Conservation (phyloP, 2,888 invertebrate genomes). For the Heliconius charithonia region DNA sequence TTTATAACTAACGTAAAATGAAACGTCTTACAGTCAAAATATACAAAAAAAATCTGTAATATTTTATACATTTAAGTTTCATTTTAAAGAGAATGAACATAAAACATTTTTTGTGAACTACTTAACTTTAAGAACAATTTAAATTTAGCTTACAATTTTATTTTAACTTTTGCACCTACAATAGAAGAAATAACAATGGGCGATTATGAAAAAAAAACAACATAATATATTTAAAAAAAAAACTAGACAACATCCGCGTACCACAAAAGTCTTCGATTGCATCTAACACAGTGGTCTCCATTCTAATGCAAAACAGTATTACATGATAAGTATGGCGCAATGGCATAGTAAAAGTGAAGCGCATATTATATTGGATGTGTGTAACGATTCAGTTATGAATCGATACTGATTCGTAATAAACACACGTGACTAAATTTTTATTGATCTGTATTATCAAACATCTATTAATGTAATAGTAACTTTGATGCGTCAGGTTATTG, state of each 20-base stretch:
- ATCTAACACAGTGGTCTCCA: constrained; percentile 37
- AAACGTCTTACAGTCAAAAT: no score
- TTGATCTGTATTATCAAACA: constrained; percentile 4
- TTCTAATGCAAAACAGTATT: constrained; percentile 46
- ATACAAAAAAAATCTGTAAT: neutral
- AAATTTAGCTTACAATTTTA: neutral
- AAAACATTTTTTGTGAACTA: neutral
- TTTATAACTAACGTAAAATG: no score
- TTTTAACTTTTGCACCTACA: neutral
- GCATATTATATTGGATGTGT: constrained; percentile 59
- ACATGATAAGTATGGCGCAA: constrained; percentile 50
- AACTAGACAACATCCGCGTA: constrained; percentile 26
- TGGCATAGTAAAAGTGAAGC: constrained; percentile 70
- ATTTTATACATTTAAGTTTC: neutral
- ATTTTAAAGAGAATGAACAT: neutral
- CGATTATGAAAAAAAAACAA: constrained; percentile 18
- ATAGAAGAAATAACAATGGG: constrained; percentile 1
- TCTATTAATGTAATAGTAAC: constrained; percentile 8
- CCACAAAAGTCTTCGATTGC: constrained; percentile 31
- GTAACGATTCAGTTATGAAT: constrained; percentile 59
- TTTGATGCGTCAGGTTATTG: no score
- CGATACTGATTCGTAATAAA: constrained; percentile 53
- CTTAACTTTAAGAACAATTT: neutral
- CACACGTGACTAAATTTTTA: constrained; percentile 44
- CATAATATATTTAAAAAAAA: neutral